phyloP scores from a whole-genome alignment of 2,888 invertebrate species.

The Amiota communis region DNA sequence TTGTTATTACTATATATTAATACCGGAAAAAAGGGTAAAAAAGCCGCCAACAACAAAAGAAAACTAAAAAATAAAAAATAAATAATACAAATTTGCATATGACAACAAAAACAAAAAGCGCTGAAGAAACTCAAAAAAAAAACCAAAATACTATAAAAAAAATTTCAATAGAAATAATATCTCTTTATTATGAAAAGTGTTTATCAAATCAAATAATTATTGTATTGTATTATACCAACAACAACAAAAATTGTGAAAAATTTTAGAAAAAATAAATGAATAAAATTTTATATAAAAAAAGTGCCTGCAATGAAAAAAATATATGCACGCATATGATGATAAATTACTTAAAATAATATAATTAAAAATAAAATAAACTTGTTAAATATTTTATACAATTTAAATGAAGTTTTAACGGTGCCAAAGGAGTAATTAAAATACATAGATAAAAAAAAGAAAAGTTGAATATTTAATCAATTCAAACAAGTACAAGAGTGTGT shows the following conservation, averaged over 20 bases:
- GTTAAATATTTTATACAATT: conserved; percentile 1
- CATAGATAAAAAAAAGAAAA: too few species aligned
- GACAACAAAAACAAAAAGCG: background rate
- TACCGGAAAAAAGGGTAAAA: background rate
- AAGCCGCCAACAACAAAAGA: background rate
- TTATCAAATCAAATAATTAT: too few species aligned
- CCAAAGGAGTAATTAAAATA: conserved; percentile 29
- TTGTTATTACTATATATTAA: conserved; percentile 1
- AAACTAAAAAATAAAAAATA: too few species aligned
- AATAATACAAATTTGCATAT: background rate
- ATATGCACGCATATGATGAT: conserved; percentile 22
- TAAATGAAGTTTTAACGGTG: conserved; percentile 28
- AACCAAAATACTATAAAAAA: background rate
- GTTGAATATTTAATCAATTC: too few species aligned
- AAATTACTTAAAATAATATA: background rate
- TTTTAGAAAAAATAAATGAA: background rate
- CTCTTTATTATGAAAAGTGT: too few species aligned
- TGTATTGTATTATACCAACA: background rate
- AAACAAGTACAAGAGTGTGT: too few species aligned
- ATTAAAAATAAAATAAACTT: conserved; percentile 8
- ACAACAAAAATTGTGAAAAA: conserved; percentile 1
- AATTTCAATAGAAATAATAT: too few species aligned
- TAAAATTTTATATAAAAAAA: conserved; percentile 23
- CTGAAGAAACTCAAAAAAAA: background rate
- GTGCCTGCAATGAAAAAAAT: conserved; percentile 33